Conservation (phyloP, 2,888 invertebrate genomes). For the Apomyelois bistriatella region DNA sequence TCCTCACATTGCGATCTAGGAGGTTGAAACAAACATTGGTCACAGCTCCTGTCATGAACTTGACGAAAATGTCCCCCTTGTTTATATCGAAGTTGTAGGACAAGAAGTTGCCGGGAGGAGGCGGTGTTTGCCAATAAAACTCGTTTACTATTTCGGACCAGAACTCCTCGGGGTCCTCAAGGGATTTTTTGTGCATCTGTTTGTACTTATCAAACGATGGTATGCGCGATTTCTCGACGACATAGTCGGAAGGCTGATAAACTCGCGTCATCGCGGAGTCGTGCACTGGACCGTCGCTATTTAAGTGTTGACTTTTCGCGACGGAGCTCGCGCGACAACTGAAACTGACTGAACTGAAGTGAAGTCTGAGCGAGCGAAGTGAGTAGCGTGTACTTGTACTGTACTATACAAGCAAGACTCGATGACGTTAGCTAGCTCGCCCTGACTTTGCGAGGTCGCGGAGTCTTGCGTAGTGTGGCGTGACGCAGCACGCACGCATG, state of each 20-base stretch:
- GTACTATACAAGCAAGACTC: constrained; percentile 9
- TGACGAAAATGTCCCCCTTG: constrained; percentile 93
- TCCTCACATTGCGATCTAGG: constrained; percentile 93
- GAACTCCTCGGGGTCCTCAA: constrained; percentile 93
- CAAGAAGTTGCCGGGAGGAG: constrained; percentile 87
- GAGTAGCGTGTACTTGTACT: constrained; percentile 9
- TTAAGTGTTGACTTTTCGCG: constrained; percentile 19
- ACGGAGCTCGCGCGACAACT: constrained; percentile 38
- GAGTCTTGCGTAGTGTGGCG: constrained; percentile 24
- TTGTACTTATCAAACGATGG: constrained; percentile 84
- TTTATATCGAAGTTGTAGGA: constrained; percentile 94
- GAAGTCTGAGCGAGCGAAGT: constrained; percentile 18
- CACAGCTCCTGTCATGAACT: constrained; percentile 96
- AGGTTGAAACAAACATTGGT: constrained; percentile 98
- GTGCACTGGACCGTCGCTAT: constrained; percentile 27
- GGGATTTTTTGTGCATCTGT: constrained; percentile 90
- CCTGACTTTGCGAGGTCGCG: constrained; percentile 17
- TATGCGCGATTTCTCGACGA: constrained; percentile 83
- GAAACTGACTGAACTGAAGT: not conserved
- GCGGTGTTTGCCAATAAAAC: constrained; percentile 94
- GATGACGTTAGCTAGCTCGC: not conserved
- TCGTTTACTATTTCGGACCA: constrained; percentile 96
- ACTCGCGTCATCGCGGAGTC: constrained; percentile 82
- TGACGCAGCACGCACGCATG: constrained; percentile 48
- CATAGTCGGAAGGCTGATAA: constrained; percentile 81